phyloP scores from a whole-genome alignment of 2,797 vertebrate species.

The Babyrousa celebensis region DNA sequence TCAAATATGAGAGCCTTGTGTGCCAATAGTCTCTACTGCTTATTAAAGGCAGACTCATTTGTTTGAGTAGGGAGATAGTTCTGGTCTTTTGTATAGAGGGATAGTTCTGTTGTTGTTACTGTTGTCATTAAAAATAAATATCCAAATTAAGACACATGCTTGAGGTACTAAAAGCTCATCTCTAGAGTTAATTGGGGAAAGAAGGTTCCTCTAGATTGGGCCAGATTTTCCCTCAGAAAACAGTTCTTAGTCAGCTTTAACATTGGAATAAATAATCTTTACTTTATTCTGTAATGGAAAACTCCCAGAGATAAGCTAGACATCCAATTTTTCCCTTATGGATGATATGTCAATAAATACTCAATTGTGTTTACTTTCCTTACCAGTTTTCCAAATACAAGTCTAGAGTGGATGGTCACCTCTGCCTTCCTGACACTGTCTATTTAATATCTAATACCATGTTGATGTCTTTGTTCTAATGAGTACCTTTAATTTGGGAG shows the following conservation, averaged over 20 bases:
- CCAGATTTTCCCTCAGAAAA: not conserved
- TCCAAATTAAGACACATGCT: not conserved
- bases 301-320: not conserved
- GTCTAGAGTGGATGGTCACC: not conserved
- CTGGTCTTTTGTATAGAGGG: not conserved
- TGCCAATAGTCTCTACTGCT: not conserved
- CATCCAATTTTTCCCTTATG: not conserved
- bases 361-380: not conserved
- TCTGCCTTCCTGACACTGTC: not conserved
- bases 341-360: not conserved
- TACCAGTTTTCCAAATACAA: not conserved
- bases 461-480: not conserved
- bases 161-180: not conserved
- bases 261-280: not conserved
- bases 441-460: too few relatives aligned
- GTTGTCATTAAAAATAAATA: slow-evolving; percentile 36
- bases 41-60: not conserved
- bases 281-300: not conserved
- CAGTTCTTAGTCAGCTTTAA: not conserved
- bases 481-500: not conserved
- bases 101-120: not conserved
- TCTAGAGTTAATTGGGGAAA: not conserved
- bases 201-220: not conserved
- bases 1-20: not conserved
- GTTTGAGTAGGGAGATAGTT: not conserved